Base-by-base conservation (phyloP, 2,113 vertebrate species). In the Salvelinus alpinus region DNA sequence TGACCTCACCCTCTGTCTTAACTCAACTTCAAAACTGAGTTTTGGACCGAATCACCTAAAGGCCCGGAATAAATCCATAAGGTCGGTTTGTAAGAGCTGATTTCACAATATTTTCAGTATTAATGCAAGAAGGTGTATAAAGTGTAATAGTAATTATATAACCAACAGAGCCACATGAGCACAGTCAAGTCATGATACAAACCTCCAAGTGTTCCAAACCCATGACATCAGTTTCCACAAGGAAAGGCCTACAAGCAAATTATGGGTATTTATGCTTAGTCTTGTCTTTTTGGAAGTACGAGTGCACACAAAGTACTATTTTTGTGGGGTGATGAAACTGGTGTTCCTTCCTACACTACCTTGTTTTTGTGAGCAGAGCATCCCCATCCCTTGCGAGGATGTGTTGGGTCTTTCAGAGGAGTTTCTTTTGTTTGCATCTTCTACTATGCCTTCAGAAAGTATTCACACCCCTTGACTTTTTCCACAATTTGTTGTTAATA, bases 121-220 rank as follows among this genome's bases (percentile, higher is more conserved):
- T 71, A 2, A 51, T 72, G 29, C 8, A 66, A 60, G 29, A 22
- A 72, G 18, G 24, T 24, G 24, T 24, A 62, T 22, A 11, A 6
- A 12, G 75, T 64, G 64, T 65, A 64, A 83, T 74, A 74, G 66
- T 54, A 51, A 44, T 5, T 31, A 13, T 57, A 6, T 7, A 51
- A 25, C 18, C 25, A 4, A 24, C 1, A n/a, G 27, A 14, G 20
- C 5, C 34, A 34, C 34, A 34, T 44, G 38, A 44, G 38, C 38
- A 44, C 20, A 9, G 16, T 18, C 5, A 34, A 2, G 1, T 66
- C 60, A 34, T 3, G 2, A 1, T 14, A 67, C 51, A 59, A 13
- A 16, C 51, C 25, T 31, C 24, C 59, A 9, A 11, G 9, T 1
- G 38, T 44, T 11, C 9, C 38, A 11, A 11, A 44, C 38, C 9